Evolutionary conservation across 2,113 vertebrate genomes (phyloP), one percentile per base, ranked within the genome.

Genomic region (Balaenoptera acutorostrata): DNA sequence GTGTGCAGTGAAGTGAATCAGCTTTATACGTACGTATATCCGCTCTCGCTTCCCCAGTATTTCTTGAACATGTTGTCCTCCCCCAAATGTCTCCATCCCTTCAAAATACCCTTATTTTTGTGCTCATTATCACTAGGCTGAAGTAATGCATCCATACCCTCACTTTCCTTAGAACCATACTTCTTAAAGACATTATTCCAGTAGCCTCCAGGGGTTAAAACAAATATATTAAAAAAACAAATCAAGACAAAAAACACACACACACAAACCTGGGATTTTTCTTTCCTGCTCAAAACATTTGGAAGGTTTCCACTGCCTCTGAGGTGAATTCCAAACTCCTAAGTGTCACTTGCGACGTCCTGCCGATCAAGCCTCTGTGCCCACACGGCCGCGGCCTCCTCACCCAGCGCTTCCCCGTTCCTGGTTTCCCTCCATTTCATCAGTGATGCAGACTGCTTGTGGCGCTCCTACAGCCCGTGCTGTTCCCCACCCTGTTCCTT

Each of bases 281-380:
- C 33, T 52, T 33, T 13, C 2, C 9, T 80, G 12, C 27, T 84
- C 49, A 52, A 23, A 63, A 29, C 0, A 3, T 46, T 52, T 89
- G 71, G 11, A 63, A 63, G 3, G 10, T 39, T 46, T 93, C 41
- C 6, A 29, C 29, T 55, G 20, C 17, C 44, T 52, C 57, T 18
- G 39, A 69, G 69, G 27, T 18, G 33, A 49, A 68, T 15, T 33
- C 52, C 39, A 84, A 5, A 1, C 9, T 69, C 41, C 49, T 61
- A 17, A 49, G 33, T 27, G 11, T 36, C 21, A 49, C 88, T 36
- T 23, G 36, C n/a, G 18, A 27, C 5, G 11, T 46, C 4, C 0
- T 46, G 31, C 36, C 25, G 64, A 57, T 52, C 8, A 20, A 20
- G 12, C 6, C 39, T 69, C 23, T 1, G 0, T 55, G 27, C 3